Base-by-base conservation (phyloP, 2,797 vertebrate genomes). In the Melanogrammus aeglefinus region DNA sequence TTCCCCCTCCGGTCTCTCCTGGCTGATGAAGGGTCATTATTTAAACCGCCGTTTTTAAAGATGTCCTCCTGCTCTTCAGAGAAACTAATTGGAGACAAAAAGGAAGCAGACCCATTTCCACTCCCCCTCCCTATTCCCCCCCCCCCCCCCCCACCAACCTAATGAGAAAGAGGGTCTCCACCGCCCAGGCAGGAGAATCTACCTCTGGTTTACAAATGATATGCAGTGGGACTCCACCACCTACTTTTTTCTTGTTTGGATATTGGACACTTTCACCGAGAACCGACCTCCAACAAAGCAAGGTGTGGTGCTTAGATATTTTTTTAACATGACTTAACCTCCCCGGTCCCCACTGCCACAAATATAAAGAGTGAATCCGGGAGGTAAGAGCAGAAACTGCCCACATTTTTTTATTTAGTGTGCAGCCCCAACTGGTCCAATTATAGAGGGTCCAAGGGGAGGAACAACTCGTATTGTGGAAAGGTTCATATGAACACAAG, bases 21-120 rank as follows among this genome's bases (percentile, higher is more conserved):
- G 82, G 83, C 85, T 91, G 90, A 93, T 93, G 92, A 92, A 90
- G 88, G 92, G 93, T 94, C 91, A 94, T 94, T 94, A 94, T 94
- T 94, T 87, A 90, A 92, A 91, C 88, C 88, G 89, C 90, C 85
- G 85, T 88, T 92, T 85, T 94, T 93, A 90, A 93, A 92, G 90
- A 92, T 90, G 91, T 88, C 89, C 88, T 86, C 84, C 78, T 70
- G 70, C 85, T 91, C 88, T 87, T 92, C 88, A 86, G 86, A 93
- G 88, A 92, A 91, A 91, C 92, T 95, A 94, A 95, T 95, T 95
- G 93, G 88, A 95, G 93, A 94, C 93, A 91, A 94, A 44, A 94
- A 93, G 89, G 89, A 90, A 91, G 83, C 83, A 77, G 82, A 83
- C 83, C 36, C 81, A 86, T 90, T 91, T 88, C 90, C 91, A 38